These are phyloP conservation scores for Trinorchestia longiramus DNA, from an alignment of 1,140 invertebrate species.

Conservation along the genomic window DNA sequence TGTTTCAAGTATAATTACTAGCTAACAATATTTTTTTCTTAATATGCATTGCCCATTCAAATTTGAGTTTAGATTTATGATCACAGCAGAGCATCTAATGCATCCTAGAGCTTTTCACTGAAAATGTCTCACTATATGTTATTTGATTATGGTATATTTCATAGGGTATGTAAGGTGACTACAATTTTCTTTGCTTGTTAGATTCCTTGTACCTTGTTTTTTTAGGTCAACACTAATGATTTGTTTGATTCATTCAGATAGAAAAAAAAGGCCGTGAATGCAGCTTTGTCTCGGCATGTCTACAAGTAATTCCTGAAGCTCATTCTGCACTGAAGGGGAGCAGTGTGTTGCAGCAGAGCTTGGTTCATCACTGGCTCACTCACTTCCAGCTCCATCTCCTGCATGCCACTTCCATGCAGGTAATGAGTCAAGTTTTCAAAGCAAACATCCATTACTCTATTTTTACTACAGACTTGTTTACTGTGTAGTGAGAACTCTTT, in stretches of 20 bases:
- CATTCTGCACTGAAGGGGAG: not conserved
- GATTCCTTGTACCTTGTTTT: not conserved
- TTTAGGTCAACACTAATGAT: not conserved
- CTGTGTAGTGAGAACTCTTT: too few species aligned
- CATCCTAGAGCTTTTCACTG: too few species aligned
- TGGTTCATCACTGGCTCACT: conserved; percentile 37
- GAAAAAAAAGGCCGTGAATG: not conserved
- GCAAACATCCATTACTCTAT: not conserved
- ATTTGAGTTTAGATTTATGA: not conserved
- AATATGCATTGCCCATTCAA: not conserved
- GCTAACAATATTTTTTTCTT: too few species aligned
- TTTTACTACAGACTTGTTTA: too few species aligned
- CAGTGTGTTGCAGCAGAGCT: conserved; percentile 12
- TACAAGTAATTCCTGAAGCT: not conserved
- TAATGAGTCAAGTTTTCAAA: not conserved
- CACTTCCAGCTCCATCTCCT: conserved; percentile 13
- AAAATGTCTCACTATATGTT: too few species aligned
- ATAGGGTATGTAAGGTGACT: too few species aligned
- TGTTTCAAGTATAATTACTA: too few species aligned
- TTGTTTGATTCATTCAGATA: not conserved
- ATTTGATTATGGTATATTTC: too few species aligned
- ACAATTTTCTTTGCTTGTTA: too few species aligned
- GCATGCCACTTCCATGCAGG: conserved; percentile 3
- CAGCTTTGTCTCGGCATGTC: conserved; percentile 5
- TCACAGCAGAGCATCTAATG: not conserved